These are phyloP conservation scores for Pseudoatta argentina DNA, from an alignment of 1,140 invertebrate genomes.

Conservation along the genomic window DNA sequence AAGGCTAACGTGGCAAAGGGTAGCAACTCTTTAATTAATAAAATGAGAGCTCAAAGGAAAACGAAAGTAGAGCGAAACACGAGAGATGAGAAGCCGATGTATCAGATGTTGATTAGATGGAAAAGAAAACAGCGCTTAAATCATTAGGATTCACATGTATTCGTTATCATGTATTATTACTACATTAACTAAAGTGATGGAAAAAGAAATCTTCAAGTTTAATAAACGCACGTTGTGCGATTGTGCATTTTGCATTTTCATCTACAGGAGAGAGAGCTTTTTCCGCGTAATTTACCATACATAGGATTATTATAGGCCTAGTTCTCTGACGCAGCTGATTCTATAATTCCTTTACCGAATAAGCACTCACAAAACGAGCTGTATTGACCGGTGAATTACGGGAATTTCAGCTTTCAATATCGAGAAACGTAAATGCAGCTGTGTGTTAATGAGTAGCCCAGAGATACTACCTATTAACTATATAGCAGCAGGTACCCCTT, in stretches of 20 bases:
- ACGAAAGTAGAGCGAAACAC: not conserved
- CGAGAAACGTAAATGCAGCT: not conserved
- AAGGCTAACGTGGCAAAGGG: conserved; percentile 7
- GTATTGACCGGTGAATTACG: conserved; percentile 18
- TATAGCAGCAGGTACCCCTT: not conserved
- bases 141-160: not conserved
- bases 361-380: not conserved
- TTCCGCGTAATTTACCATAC: not conserved
- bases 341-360: not conserved
- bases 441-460: not conserved
- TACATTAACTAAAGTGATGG: not conserved
- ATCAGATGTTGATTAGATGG: conserved; percentile 12
- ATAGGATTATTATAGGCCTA: not conserved
- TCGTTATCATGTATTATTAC: not conserved
- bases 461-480: not conserved
- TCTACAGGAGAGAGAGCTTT: not conserved
- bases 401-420: conserved; percentile 17
- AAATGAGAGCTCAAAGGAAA: conserved; percentile 10
- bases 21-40: conserved; percentile 30
- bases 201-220: not conserved
- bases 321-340: not conserved
- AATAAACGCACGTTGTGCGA: not conserved
- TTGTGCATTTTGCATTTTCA: not conserved
- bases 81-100: not conserved
- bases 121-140: not conserved